Percentiles rank a stretch among this genome's conserved stretches.
Conservation (phyloP, 23 tunicate species). For the Clavelina lepadiformis region DNA sequence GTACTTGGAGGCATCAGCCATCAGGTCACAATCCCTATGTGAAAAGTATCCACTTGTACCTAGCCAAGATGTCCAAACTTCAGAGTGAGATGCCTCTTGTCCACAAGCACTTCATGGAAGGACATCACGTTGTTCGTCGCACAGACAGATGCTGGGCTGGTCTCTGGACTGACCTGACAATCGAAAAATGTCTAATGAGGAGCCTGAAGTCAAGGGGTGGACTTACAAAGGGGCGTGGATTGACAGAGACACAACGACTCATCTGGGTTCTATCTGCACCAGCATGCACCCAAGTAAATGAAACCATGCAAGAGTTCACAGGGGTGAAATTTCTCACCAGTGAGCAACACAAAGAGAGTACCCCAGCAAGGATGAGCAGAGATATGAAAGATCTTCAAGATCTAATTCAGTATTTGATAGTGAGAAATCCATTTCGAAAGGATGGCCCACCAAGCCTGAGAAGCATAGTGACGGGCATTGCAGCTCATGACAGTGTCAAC, state of each 20-base stretch:
- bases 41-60: slow-evolving; percentile 3
- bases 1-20: slow-evolving; percentile 5
- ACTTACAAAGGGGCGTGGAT: slow-evolving; percentile 1
- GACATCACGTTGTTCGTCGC: slow-evolving; percentile 7
- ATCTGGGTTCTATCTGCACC: slow-evolving; percentile 10
- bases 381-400: slow-evolving; percentile 7
- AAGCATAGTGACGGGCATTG: slow-evolving; percentile 5
- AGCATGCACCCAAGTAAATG: slow-evolving; percentile 9
- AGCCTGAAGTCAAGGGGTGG: slow-evolving; percentile 2
- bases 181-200: slow-evolving; percentile 13
- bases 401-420: slow-evolving; percentile 1
- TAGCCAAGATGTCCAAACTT: slow-evolving; percentile 1
- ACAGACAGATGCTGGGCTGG: too few species aligned
- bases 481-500: slow-evolving; percentile 12
- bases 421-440: not conserved
- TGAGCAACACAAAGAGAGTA: slow-evolving; percentile 11
- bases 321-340: slow-evolving; percentile 4
- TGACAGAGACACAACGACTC: slow-evolving; percentile 6
- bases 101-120: slow-evolving; percentile 2
- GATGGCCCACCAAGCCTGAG: slow-evolving; percentile 2
- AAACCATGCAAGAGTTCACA: slow-evolving; percentile 8
- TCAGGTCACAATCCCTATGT: too few species aligned
- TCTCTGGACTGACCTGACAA: slow-evolving; percentile 7
- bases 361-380: slow-evolving; percentile 3
- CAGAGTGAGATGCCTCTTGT: slow-evolving; percentile 9